These are phyloP conservation scores for Melanotus villosus DNA, from an alignment of 2,888 invertebrate species.

Conservation along the genomic window DNA sequence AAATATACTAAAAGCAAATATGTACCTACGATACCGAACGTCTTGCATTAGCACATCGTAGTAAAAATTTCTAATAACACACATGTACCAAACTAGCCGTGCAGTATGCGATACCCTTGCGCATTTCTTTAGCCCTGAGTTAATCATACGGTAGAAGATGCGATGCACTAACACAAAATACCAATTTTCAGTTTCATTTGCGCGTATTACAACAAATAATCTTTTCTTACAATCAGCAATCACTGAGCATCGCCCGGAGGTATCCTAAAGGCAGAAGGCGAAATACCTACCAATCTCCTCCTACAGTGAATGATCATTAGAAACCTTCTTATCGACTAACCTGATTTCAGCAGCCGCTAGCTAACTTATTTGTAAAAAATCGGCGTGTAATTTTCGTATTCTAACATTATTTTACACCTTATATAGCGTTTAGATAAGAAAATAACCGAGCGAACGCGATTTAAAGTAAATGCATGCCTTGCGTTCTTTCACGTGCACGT, in stretches of 20 bases:
- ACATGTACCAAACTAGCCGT: constrained; percentile 2
- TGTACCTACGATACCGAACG: background rate
- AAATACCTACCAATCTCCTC: constrained; percentile 59
- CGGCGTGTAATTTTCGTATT: constrained; percentile 56
- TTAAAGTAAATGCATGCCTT: constrained; percentile 3
- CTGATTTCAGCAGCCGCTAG: constrained; percentile 59
- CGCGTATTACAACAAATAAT: constrained; percentile 49
- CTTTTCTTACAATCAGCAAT: constrained; percentile 38
- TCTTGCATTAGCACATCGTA: constrained; percentile 22
- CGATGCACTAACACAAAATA: background rate
- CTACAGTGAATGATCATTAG: constrained; percentile 60
- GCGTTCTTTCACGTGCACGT: constrained; percentile 20
- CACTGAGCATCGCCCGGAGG: constrained; percentile 33
- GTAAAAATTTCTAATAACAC: constrained; percentile 28
- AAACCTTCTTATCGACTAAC: constrained; percentile 63
- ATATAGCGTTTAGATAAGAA: constrained; percentile 43
- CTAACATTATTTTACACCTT: constrained; percentile 56
- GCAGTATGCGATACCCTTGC: background rate
- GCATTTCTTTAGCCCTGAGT: background rate
- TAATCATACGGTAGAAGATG: background rate
- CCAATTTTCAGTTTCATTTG: constrained; percentile 57
- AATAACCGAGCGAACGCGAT: constrained; percentile 39
- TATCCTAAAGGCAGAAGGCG: constrained; percentile 59
- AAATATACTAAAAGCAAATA: background rate
- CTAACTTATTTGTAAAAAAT: constrained; percentile 53